A percentile compares a stretch with the other conserved stretches of the same genome.
These are phyloP conservation scores for Brachionus manjavacas DNA, from an alignment of 1,140 invertebrate species.

Conservation along the genomic window DNA sequence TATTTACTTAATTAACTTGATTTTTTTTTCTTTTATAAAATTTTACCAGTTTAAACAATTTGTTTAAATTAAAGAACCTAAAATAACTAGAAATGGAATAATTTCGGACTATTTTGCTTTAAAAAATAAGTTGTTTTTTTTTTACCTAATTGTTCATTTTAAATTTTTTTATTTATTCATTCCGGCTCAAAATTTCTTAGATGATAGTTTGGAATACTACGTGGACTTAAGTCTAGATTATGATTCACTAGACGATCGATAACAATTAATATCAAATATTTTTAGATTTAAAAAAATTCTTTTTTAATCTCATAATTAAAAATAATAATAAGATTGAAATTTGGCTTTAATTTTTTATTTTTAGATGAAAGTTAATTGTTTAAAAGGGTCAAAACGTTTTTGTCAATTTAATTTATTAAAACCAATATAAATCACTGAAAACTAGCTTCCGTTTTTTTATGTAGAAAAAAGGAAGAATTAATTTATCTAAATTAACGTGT, in stretches of 20 bases:
- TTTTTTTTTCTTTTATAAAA: conserved; percentile 8
- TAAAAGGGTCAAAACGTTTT: background rate
- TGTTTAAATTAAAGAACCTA: background rate
- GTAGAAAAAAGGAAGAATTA: background rate
- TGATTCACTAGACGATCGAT: background rate
- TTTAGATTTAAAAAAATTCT: background rate
- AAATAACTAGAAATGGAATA: background rate
- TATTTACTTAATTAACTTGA: conserved; percentile 31
- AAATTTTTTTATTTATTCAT: background rate
- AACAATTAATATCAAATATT: background rate
- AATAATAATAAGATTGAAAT: background rate
- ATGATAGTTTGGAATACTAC: background rate
- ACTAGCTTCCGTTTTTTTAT: background rate
- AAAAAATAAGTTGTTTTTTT: background rate
- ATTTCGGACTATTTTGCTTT: background rate
- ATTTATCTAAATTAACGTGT: too few relatives aligned
- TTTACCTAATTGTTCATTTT: background rate
- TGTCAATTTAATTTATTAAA: background rate
- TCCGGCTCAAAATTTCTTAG: background rate
- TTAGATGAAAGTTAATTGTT: background rate
- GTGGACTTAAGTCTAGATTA: background rate
- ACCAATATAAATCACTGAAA: background rate
- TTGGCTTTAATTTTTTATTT: background rate
- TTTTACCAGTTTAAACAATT: conserved; percentile 5
- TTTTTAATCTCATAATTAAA: background rate